These are phyloP conservation scores for Cottus gobio DNA, from an alignment of 2,113 vertebrate species.

Conservation along the genomic window DNA sequence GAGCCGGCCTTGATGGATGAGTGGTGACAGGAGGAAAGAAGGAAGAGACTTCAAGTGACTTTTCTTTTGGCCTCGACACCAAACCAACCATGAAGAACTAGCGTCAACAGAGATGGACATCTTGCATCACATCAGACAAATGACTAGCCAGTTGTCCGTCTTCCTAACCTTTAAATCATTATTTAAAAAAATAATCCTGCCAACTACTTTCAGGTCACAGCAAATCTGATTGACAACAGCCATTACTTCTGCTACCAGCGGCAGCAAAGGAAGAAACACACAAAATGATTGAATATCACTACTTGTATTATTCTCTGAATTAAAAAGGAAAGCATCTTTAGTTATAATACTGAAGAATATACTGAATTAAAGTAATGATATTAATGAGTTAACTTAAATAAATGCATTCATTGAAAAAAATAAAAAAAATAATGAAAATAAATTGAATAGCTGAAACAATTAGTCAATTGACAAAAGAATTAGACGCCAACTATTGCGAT, in stretches of 20 bases:
- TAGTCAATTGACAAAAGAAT: neutral
- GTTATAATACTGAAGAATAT: neutral
- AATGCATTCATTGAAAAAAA: neutral
- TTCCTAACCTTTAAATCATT: neutral
- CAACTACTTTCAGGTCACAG: neutral
- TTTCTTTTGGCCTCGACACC: conserved; percentile 19
- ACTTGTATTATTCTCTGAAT: neutral
- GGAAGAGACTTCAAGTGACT: conserved; percentile 14
- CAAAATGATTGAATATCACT: neutral
- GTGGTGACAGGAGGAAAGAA: conserved; percentile 17
- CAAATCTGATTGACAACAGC: neutral
- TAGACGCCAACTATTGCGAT: neutral
- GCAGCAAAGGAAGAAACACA: neutral
- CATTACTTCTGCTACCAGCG: neutral
- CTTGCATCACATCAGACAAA: neutral
- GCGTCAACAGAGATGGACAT: conserved; percentile 6
- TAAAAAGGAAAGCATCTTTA: neutral
- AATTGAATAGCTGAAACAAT: neutral
- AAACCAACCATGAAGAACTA: neutral
- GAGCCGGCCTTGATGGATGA: conserved; percentile 28
- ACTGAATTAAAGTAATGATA: neutral
- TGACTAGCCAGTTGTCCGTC: neutral
- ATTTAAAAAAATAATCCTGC: neutral
- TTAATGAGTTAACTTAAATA: neutral
- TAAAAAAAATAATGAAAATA: too few relatives aligned